Base-by-base conservation (phyloP, 2,888 invertebrate genomes). In the Drosophila peninsularis region DNA sequence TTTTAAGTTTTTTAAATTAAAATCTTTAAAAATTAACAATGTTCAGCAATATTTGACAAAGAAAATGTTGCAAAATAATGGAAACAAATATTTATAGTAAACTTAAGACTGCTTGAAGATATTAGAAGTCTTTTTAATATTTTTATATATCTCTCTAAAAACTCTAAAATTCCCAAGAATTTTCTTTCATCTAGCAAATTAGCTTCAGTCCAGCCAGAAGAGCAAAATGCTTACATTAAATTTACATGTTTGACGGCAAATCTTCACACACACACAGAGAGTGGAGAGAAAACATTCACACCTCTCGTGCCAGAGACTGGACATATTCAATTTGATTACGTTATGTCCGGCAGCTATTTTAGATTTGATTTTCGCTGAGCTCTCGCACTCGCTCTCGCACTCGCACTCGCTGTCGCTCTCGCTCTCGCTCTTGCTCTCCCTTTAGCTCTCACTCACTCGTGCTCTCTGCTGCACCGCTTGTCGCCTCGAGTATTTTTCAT, bases 261-360 rank as follows among this genome's bases (percentile, higher is more conserved):
- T 57, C 49, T 57, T 50, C 27, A 45, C 39, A n/a, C 30, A 30
- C 10, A 30, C 30, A 30, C 10, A 1, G 10, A 10, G 1, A 30
- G 27, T 1, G 7, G 27, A 11, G 19, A n/a, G 4, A 17, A 27
- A 52, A 34, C 36, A 63, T 34, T 37, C 50, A 44, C 47, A 50
- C 49, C 60, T 63, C 56, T 54, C 24, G 10, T 55, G 50, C 42
- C 6, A 42, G 52, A 41, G 21, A 47, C 57, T 62, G 68, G 53
- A 62, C 45, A 71, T 61, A 67, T 68, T 63, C 67, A 84, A 84
- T 84, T 88, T 88, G 87, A 84, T 84, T 84, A 88, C 53, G 70
- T 74, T 83, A 75, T 87, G 88, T 78, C 85, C 82, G 75, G 75
- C 78, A 80, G 89, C 88, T 78, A 88, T 85, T 89, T 85, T 89